phyloP scores from a whole-genome alignment of 2,888 invertebrate genomes.

The Tenthredo amoena region DNA sequence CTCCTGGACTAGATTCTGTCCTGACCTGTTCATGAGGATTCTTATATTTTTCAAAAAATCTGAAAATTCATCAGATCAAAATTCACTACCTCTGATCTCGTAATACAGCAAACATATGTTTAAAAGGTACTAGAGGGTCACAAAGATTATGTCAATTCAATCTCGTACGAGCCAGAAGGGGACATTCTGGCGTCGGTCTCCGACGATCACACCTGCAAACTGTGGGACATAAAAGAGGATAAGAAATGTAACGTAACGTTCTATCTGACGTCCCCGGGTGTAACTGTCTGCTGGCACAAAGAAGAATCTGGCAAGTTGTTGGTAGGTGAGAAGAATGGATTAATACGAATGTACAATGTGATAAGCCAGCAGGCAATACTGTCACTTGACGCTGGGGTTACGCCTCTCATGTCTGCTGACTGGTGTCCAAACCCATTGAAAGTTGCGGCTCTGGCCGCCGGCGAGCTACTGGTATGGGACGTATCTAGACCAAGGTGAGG shows the following conservation, averaged over 20 bases:
- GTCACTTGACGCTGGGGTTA: constrained; percentile 83
- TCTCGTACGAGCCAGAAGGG: constrained; percentile 86
- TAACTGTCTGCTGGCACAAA: constrained; percentile 85
- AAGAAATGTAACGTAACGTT: constrained; percentile 81
- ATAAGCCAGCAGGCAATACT: constrained; percentile 83
- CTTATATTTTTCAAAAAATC: background rate
- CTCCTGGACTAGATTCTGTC: no score
- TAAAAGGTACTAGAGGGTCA: constrained; percentile 82
- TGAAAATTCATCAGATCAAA: background rate
- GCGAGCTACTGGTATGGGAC: constrained; percentile 86
- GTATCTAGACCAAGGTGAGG: constrained; percentile 83
- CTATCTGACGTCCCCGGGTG: constrained; percentile 84
- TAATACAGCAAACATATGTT: constrained; percentile 31
- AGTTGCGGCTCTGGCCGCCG: constrained; percentile 84
- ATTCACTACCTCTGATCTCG: background rate
- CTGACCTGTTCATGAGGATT: background rate
- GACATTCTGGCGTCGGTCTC: constrained; percentile 86
- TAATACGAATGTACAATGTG: constrained; percentile 87
- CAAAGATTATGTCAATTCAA: constrained; percentile 84
- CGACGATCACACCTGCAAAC: constrained; percentile 87
- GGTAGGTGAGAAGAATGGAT: constrained; percentile 88
- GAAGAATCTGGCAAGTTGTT: constrained; percentile 86
- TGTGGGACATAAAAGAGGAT: constrained; percentile 82
- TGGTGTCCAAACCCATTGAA: constrained; percentile 84
- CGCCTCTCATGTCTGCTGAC: constrained; percentile 84